phyloP scores from a whole-genome alignment of 1,140 invertebrate genomes.

The Charaxes varanes region DNA sequence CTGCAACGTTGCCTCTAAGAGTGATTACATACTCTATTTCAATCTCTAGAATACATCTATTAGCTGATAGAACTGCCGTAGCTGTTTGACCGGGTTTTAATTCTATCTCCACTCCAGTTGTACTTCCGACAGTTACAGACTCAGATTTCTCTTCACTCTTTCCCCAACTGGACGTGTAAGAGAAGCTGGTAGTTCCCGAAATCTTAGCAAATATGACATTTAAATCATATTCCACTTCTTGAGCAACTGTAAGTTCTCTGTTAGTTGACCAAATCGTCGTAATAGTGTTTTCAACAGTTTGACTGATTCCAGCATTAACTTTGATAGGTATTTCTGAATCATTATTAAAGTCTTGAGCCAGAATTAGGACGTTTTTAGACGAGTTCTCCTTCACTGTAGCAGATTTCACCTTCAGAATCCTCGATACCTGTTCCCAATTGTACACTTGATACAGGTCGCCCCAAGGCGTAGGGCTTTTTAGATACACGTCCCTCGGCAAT shows the following conservation, averaged over 20 bases:
- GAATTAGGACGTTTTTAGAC: slow-evolving; percentile 29
- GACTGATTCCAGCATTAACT: slow-evolving; percentile 51
- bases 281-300: slow-evolving; percentile 46
- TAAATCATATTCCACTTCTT: slow-evolving; percentile 41
- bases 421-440: slow-evolving; percentile 42
- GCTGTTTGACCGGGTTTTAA: slow-evolving; percentile 42
- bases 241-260: slow-evolving; percentile 29
- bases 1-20: slow-evolving; percentile 40
- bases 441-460: slow-evolving; percentile 44
- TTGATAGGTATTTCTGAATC: slow-evolving; percentile 39
- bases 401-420: slow-evolving; percentile 40
- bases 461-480: slow-evolving; percentile 51
- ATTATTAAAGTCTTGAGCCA: slow-evolving; percentile 51
- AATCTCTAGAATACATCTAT: slow-evolving; percentile 36
- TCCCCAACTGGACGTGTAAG: slow-evolving; percentile 34
- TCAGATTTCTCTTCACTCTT: slow-evolving; percentile 41
- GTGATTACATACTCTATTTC: slow-evolving; percentile 36
- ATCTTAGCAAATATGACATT: slow-evolving; percentile 36
- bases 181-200: slow-evolving; percentile 29
- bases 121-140: slow-evolving; percentile 39
- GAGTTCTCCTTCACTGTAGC: slow-evolving; percentile 29
- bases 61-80: slow-evolving; percentile 43
- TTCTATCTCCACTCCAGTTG: slow-evolving; percentile 42
- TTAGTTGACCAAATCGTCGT: slow-evolving; percentile 39
- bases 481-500: slow-evolving; percentile 26